These are phyloP conservation scores for Poeciliopsis infans DNA, from an alignment of 2,797 vertebrate species.

Conservation along the genomic window DNA sequence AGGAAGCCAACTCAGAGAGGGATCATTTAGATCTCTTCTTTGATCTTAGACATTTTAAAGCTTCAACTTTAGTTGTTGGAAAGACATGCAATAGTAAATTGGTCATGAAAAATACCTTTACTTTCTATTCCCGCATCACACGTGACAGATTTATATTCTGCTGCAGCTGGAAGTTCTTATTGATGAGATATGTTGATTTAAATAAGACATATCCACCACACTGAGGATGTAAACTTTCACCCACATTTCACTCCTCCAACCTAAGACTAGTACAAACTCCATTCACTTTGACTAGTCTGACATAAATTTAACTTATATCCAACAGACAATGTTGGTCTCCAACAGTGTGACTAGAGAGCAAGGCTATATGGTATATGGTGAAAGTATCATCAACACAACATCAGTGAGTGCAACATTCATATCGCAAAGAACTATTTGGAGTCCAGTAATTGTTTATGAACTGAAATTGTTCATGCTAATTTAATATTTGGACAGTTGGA, in stretches of 20 bases:
- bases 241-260: background rate
- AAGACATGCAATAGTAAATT: constrained; percentile 5
- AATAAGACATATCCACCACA: background rate
- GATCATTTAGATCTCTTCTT: constrained; percentile 2
- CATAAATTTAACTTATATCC: background rate
- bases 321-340: background rate
- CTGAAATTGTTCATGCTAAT: background rate
- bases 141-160: constrained; percentile 4
- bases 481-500: background rate
- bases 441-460: background rate
- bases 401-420: background rate
- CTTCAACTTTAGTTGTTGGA: constrained; percentile 7
- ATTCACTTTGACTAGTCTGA: background rate
- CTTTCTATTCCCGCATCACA: constrained; percentile 4
- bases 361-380: background rate
- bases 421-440: background rate
- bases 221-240: background rate
- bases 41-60: constrained; percentile 3
- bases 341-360: background rate
- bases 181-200: background rate
- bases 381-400: background rate
- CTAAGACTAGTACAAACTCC: no score
- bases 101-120: background rate
- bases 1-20: constrained; percentile 21
- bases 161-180: background rate